Evolutionary conservation across 2,113 vertebrate genomes (phyloP), one percentile per base, ranked within the genome.

Genomic region (Limnothrissa miodon): DNA sequence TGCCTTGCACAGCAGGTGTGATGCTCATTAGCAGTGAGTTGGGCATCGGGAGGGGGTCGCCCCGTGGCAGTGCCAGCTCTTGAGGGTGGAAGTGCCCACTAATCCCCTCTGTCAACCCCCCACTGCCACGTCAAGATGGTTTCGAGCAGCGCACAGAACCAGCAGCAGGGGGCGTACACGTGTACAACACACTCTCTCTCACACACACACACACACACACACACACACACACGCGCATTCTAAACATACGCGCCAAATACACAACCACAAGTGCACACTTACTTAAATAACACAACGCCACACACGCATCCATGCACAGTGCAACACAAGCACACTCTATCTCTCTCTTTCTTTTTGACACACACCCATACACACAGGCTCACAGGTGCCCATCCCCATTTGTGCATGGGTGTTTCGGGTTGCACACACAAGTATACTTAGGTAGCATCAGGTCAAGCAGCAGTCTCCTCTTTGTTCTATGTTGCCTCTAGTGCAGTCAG

Each of bases 61-160:
- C 82, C 74, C 87, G 84, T 56, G 82, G 86, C 59, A 25, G 66
- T 86, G 85, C 39, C 87, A 91, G 84, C 86, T 88, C 88, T 74
- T 2, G 25, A 15, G 66, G 66, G 78, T 39, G 13, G 84, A 79
- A 74, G 82, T 88, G 87, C 83, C 81, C 85, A 90, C 85, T 95
- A 93, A 95, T 94, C 42, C 82, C 89, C 92, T 94, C 91, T 95
- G 94, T 93, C 93, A 92, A 89, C 92, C 91, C 93, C 94, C 93
- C 56, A 86, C 88, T 45, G 89, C 23, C 86, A 87, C 95, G 93
- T 94, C 93, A 93, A 88, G 66, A 74, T 86, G 91, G 90, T 92
- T 90, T 92, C 95, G 56, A 87, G 89, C 78, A 81, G 89, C 83
- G 88, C 19, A 79, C 39, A 81, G 90, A 88, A 86, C 83, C 84